Percentiles rank a stretch among this genome's conserved stretches.
Conservation (phyloP, 1,140 invertebrate genomes). For the Pogonognathellus flavescens region DNA sequence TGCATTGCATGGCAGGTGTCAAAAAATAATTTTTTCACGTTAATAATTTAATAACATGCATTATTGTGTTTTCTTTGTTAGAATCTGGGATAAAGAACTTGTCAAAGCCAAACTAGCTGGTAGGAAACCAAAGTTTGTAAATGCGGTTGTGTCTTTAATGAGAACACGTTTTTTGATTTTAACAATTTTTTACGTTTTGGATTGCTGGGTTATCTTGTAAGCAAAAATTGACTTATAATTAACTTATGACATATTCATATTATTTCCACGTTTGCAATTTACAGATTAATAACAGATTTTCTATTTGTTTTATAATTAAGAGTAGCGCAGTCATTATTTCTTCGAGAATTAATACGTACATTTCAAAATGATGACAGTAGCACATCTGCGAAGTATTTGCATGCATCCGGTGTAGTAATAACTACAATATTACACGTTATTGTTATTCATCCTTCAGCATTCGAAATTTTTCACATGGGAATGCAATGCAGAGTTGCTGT, state of each 20-base stretch:
- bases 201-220: conserved; percentile 56
- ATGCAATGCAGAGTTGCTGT: conserved; percentile 85
- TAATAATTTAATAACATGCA: conserved; percentile 56
- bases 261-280: conserved; percentile 4
- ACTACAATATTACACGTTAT: conserved; percentile 57
- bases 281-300: neutral
- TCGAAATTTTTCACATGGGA: conserved; percentile 74
- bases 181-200: neutral
- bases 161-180: conserved; percentile 69
- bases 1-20: neutral
- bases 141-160: conserved; percentile 71
- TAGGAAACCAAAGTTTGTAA: conserved; percentile 69
- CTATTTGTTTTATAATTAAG: conserved; percentile 25
- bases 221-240: neutral
- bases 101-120: conserved; percentile 70
- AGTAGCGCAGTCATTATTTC: conserved; percentile 58
- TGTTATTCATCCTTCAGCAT: conserved; percentile 60
- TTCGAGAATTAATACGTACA: conserved; percentile 54
- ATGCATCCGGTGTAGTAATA: conserved; percentile 57
- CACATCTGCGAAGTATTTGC: conserved; percentile 46
- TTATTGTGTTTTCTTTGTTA: neutral
- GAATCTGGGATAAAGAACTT: conserved; percentile 31
- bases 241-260: neutral
- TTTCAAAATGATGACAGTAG: conserved; percentile 29
- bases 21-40: conserved; percentile 65